Evolutionary conservation across 2,797 vertebrate species (phyloP), one percentile per base, ranked within the genome.

Genomic region (Gymnothorax reevesii): DNA sequence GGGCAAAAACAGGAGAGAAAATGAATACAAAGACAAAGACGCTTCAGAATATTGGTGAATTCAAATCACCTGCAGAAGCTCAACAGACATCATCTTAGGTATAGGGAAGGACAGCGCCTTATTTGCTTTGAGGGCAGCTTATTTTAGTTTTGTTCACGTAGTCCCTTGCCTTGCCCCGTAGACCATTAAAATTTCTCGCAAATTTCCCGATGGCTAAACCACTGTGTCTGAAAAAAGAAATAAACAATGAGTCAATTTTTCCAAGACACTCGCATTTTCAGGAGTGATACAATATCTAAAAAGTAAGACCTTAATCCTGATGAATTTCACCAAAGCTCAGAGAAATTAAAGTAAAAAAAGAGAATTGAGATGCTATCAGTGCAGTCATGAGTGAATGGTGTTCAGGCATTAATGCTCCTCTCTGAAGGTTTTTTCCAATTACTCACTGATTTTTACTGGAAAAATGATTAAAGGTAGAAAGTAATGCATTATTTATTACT

Each of bases 221-320:
- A 57, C 86, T 83, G 80, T 66, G 83, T 59, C 64, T 8, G 25
- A 80, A 83, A 83, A 86, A 73, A 83, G 55, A 83, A 86, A 83
- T 83, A 83, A 86, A 83, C 86, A 86, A 83, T 73, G 62, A 33
- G 75, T 55, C 22, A 77, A 83, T 52, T 82, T 86, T 20, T 8
- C 86, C 59, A 64, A 82, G 64, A 52, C 60, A 64, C 82, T 73
- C 57, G 79, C 75, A 73, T 83, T 83, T 83, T 82, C 49, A 64
- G 66, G 33, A 69, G 64, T 75, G 82, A 86, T 82, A 86, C 83
- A 86, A 82, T 86, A 83, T 83, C 86, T 73, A 20, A 64, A 71
- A 62, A 86, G 52, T 25, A 54, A 55, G 15, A 15, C 60, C 33
- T 71, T 54, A 12, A 49, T 12, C 57, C 66, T 83, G 25, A 13